phyloP scores from a whole-genome alignment of 2,888 invertebrate genomes.

The Patella pellucida region DNA sequence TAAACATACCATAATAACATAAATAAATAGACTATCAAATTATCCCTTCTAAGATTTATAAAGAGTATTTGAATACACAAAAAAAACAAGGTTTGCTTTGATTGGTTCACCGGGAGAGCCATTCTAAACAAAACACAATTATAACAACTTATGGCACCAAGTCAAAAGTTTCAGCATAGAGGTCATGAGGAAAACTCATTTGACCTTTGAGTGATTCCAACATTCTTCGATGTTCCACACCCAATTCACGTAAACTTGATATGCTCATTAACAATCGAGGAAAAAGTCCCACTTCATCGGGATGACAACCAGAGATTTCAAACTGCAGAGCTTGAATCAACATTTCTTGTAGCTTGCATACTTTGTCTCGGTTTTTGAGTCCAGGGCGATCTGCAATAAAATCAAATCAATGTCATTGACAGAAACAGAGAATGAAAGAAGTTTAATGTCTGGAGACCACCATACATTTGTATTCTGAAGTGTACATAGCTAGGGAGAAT shows the following conservation, averaged over 20 bases:
- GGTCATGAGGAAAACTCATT: slow-evolving; percentile 65
- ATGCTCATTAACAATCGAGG: slow-evolving; percentile 70
- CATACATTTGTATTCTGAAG: background rate
- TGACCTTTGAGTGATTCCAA: slow-evolving; percentile 64
- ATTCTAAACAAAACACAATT: slow-evolving; percentile 1
- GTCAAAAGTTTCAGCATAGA: slow-evolving; percentile 68
- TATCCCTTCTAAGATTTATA: background rate
- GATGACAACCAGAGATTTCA: slow-evolving; percentile 62
- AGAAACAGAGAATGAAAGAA: too few relatives aligned
- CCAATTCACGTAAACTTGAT: slow-evolving; percentile 68
- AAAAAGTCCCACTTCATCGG: slow-evolving; percentile 63
- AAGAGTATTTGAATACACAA: slow-evolving; percentile 10
- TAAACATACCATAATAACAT: too few relatives aligned
- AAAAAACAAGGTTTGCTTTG: background rate
- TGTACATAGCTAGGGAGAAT: background rate
- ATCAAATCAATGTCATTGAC: background rate
- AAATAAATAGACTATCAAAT: background rate
- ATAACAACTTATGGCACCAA: slow-evolving; percentile 47
- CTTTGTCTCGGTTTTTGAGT: slow-evolving; percentile 65
- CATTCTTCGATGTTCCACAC: slow-evolving; percentile 68
- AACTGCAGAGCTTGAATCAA: slow-evolving; percentile 67
- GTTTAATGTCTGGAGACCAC: background rate
- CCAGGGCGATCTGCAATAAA: slow-evolving; percentile 64
- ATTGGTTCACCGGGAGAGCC: slow-evolving; percentile 11
- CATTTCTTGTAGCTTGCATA: slow-evolving; percentile 65